These are phyloP conservation scores for Matsumurasca onukii DNA, from an alignment of 1,140 invertebrate genomes.

Conservation along the genomic window DNA sequence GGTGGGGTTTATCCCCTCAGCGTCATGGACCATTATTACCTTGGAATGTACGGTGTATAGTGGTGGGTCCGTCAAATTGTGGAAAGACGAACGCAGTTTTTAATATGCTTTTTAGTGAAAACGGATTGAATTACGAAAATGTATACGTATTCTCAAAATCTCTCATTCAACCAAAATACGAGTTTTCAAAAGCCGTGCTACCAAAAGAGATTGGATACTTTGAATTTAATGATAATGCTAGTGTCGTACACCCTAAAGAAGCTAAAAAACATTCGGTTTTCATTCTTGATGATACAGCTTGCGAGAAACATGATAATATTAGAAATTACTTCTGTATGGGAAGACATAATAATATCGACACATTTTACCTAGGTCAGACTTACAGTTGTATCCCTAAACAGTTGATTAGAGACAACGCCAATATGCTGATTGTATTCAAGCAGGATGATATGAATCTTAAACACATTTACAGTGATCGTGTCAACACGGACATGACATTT, in stretches of 20 bases:
- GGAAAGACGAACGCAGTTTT: conserved; percentile 47
- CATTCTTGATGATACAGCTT: conserved; percentile 48
- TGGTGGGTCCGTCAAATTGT: no score
- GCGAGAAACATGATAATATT: conserved; percentile 47
- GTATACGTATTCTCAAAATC: no score
- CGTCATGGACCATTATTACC: no score
- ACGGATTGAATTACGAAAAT: no score
- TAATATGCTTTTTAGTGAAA: no score
- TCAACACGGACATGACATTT: no score
- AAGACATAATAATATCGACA: conserved; percentile 45
- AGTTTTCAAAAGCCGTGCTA: no score
- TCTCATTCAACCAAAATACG: no score
- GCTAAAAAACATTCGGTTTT: conserved; percentile 45
- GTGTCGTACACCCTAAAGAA: conserved; percentile 40
- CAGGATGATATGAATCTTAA: conserved; percentile 50
- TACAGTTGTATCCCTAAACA: conserved; percentile 49
- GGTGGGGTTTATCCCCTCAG: no score
- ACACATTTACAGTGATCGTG: conserved; percentile 49
- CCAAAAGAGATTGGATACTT: conserved; percentile 41
- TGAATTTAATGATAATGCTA: conserved; percentile 41
- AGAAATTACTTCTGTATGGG: conserved; percentile 47
- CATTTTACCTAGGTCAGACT: conserved; percentile 47
- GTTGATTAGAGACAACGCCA: conserved; percentile 49
- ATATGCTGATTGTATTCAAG: conserved; percentile 48
- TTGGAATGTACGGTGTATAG: no score